phyloP scores from a whole-genome alignment of 2,888 invertebrate species.

The Nomada goodeniana region DNA sequence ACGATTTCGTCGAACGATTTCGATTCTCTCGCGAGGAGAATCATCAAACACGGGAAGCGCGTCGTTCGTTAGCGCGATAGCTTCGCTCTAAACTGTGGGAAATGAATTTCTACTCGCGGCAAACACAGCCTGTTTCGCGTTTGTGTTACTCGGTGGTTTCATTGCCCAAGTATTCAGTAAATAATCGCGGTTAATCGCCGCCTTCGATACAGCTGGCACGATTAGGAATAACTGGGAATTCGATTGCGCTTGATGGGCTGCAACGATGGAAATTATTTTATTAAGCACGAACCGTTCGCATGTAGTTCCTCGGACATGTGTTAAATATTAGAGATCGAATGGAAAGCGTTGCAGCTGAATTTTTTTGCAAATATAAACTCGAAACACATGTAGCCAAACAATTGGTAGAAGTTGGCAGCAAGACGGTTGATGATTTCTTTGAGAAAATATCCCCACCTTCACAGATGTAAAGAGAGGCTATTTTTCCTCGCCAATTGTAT shows the following conservation, averaged over 20 bases:
- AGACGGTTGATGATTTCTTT: background rate
- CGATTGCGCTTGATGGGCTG: constrained; percentile 51
- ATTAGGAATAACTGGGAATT: constrained; percentile 40
- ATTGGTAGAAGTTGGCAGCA: background rate
- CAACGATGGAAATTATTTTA: constrained; percentile 50
- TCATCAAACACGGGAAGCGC: constrained; percentile 49
- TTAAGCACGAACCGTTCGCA: constrained; percentile 36
- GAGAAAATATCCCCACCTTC: background rate
- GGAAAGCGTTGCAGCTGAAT: constrained; percentile 25
- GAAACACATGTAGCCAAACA: too few relatives aligned
- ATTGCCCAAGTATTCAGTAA: constrained; percentile 39
- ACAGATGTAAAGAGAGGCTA: too few relatives aligned
- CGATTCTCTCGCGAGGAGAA: constrained; percentile 13
- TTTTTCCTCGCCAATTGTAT: too few relatives aligned
- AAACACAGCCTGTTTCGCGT: constrained; percentile 3
- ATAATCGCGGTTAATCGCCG: constrained; percentile 48
- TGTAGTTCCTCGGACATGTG: constrained; percentile 6
- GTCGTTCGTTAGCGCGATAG: constrained; percentile 51
- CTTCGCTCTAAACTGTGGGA: constrained; percentile 50
- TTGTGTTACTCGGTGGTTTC: constrained; percentile 33
- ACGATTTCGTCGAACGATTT: background rate
- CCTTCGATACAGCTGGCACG: constrained; percentile 12
- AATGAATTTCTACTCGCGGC: constrained; percentile 42
- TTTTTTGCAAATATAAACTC: background rate
- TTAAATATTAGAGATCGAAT: constrained; percentile 37